Evolutionary conservation across 30 jellyfish, hydroid and myxozoan genomes (phyloP), one percentile per base, ranked within the genome.

Genomic region (Sanderia malayensis): DNA sequence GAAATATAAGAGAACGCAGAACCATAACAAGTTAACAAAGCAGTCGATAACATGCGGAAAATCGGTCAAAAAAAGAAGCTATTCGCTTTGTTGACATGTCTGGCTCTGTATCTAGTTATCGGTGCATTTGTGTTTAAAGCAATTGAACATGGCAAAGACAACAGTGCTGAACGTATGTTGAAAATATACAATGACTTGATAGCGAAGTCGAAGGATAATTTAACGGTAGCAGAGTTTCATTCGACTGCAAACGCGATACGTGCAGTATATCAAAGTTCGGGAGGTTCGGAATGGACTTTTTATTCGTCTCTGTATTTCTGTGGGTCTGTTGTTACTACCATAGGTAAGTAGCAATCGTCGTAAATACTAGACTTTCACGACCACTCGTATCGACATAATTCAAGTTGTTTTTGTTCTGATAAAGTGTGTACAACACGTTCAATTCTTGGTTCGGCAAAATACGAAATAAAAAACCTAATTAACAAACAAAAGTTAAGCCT

Each of bases 241-340:
- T 26, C 45, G 47, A n/a, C 44, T n/a, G 64, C 58, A 2, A 44
- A 27, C 20, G 75, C 64, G 18, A 63, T 82, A 21, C 86, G 61
- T 52, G 46, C 49, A 1, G 32, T 63, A 3, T 26, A 13, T 46
- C 49, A 45, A 41, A 11, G 49, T 1, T 41, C 76, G 1, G 30
- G 66, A 44, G 86, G 78, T 0, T 63, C 94, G 21, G 44, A 82
- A 61, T 82, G 94, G 94, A 70, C 94, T 15, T 82, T 67, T 29
- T 71, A 72, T 52, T 82, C 94, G 17, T 82, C 94, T 6, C 10
- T 82, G 64, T 82, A 82, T 32, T 82, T 82, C 63, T 82, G 94
- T 33, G 94, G 94, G 27, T 82, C 94, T 0, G 94, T 71, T 21
- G 94, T 82, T 1, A 82, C 94, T 11, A 82, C 94, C 15, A 82